Percentiles rank a stretch among this genome's conserved stretches.
phyloP scores from a whole-genome alignment of 2,113 vertebrate genomes.

The Forbesichthys agassizii region DNA sequence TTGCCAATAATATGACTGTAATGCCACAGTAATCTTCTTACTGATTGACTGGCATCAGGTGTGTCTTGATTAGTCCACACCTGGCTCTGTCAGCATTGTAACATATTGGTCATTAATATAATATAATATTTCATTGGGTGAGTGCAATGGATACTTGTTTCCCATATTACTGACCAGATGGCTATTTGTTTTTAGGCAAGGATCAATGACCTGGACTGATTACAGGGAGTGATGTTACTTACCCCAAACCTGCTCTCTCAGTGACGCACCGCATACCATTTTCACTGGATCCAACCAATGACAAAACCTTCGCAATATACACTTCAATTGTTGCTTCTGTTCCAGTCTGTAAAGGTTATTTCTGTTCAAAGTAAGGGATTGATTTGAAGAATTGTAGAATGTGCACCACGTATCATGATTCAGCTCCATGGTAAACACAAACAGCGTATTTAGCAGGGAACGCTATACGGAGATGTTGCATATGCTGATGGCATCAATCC shows the following conservation, averaged over 20 bases:
- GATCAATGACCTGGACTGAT: not conserved
- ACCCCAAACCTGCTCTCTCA: not conserved
- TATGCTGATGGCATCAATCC: conserved; percentile 47
- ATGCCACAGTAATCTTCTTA: conserved; percentile 57
- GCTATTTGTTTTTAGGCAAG: conserved; percentile 58
- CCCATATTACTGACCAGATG: conserved; percentile 29
- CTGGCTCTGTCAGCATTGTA: conserved; percentile 35
- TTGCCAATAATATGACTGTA: conserved; percentile 58
- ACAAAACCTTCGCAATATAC: conserved; percentile 2
- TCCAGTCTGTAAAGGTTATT: not conserved
- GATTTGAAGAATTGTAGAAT: conserved; percentile 5
- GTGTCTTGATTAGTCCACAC: conserved; percentile 34
- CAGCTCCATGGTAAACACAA: conserved; percentile 16
- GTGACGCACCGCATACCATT: not conserved
- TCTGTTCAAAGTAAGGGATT: conserved; percentile 27
- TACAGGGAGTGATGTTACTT: conserved; percentile 12
- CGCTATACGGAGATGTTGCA: conserved; percentile 25
- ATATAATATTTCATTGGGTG: conserved; percentile 1
- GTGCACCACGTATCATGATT: conserved; percentile 38
- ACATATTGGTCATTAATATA: not conserved
- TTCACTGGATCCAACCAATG: not conserved
- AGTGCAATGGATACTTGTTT: not conserved
- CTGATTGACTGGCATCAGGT: conserved; percentile 57
- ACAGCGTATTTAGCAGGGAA: conserved; percentile 38
- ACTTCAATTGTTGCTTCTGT: not conserved